phyloP scores from a whole-genome alignment of 2,888 invertebrate species.

The Drosophila affinis region DNA sequence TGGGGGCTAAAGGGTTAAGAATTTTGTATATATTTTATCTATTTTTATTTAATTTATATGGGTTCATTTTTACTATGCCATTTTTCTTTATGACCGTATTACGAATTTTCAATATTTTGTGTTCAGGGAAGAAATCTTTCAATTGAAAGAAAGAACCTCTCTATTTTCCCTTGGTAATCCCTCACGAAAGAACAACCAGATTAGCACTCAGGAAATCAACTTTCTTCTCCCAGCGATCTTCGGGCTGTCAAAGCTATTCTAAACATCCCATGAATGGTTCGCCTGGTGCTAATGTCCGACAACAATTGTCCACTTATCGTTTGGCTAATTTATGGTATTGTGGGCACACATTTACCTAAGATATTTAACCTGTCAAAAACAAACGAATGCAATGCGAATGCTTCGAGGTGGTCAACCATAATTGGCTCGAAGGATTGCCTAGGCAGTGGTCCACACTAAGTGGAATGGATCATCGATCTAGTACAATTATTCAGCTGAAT shows the following conservation, averaged over 20 bases:
- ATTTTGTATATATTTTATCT: too few species aligned
- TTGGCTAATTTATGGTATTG: constrained; percentile 50
- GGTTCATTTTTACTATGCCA: too few species aligned
- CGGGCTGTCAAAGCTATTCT: constrained; percentile 6
- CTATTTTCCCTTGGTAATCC: constrained; percentile 6
- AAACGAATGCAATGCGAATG: background rate
- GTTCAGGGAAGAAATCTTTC: too few species aligned
- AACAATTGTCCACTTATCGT: constrained; percentile 66
- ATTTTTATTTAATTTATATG: too few species aligned
- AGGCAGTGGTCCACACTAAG: constrained; percentile 2
- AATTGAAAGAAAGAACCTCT: too few species aligned
- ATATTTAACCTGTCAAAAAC: constrained; percentile 37
- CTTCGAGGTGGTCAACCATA: constrained; percentile 21
- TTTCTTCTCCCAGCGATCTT: constrained; percentile 16
- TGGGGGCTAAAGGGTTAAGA: too few species aligned
- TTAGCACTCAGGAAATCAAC: constrained; percentile 31
- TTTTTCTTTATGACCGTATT: too few species aligned
- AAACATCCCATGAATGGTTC: constrained; percentile 21
- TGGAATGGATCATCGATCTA: constrained; percentile 6
- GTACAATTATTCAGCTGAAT: constrained; percentile 20
- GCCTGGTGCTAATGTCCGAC: constrained; percentile 25
- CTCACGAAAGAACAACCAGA: constrained; percentile 2
- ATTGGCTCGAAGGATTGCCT: constrained; percentile 37
- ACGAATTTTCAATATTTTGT: too few species aligned
- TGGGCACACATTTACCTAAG: constrained; percentile 28